Evolutionary conservation across 2,888 invertebrate genomes (phyloP).

Genomic region (Dexiosoma caninum): DNA sequence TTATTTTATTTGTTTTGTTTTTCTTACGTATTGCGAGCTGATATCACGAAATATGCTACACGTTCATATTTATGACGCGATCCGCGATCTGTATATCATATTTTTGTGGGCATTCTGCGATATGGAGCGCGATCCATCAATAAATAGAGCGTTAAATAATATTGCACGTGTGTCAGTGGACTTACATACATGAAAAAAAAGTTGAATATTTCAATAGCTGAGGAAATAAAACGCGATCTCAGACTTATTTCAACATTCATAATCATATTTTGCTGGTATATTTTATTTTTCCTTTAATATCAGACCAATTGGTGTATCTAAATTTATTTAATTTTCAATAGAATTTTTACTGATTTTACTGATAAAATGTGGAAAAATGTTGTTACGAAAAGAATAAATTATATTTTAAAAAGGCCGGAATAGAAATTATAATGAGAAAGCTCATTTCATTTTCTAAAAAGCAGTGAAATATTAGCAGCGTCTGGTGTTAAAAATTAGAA

Average conservation of each 20-base stretch:
- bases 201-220: background rate
- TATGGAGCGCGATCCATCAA: too few species aligned
- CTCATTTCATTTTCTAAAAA: constrained; percentile 43
- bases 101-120: too few species aligned
- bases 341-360: constrained; percentile 69
- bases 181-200: too few species aligned
- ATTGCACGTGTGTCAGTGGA: too few species aligned
- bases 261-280: too few species aligned
- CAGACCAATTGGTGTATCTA: background rate
- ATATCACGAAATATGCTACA: too few species aligned
- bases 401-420: constrained; percentile 39
- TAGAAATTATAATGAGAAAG: constrained; percentile 53
- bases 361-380: constrained; percentile 49
- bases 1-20: too few species aligned
- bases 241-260: constrained; percentile 50
- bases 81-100: too few species aligned
- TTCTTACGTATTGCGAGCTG: too few species aligned
- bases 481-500: constrained; percentile 51
- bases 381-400: constrained; percentile 43
- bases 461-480: constrained; percentile 56
- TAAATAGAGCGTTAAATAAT: too few species aligned
- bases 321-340: constrained; percentile 46
- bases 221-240: background rate
- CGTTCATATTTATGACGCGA: too few species aligned
- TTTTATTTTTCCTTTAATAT: background rate